Conservation (phyloP, 2,113 vertebrate genomes). For the Pandion haliaetus region DNA sequence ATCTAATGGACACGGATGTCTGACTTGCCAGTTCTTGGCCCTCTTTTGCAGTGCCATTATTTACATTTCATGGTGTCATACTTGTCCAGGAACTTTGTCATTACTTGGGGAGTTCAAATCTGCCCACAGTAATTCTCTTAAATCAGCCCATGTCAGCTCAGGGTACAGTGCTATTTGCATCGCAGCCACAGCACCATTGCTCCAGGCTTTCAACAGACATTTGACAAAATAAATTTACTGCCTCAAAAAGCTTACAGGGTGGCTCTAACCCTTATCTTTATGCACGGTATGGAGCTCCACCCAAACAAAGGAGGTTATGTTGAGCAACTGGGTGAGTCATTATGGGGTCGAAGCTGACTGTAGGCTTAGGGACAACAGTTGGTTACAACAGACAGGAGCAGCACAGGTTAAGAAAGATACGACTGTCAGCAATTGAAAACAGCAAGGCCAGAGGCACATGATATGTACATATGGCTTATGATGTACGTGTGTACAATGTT, state of each 20-base stretch:
- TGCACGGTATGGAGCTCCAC: not conserved
- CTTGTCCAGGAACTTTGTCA: not conserved
- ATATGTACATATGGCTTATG: no score
- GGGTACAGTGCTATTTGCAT: not conserved
- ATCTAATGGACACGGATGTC: not conserved
- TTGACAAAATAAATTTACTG: not conserved
- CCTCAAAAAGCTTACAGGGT: not conserved
- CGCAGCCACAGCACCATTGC: not conserved
- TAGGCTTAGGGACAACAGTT: constrained; percentile 8
- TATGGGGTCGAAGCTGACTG: not conserved
- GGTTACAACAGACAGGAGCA: constrained; percentile 22
- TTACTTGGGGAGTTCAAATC: not conserved
- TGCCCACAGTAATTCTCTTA: not conserved
- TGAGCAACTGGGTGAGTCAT: constrained; percentile 22
- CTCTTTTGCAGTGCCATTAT: not conserved
- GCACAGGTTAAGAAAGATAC: constrained; percentile 17
- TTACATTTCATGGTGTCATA: not conserved
- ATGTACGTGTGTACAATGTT: not conserved
- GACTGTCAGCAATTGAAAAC: not conserved
- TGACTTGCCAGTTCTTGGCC: not conserved
- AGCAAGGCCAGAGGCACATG: not conserved
- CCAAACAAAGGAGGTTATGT: constrained; percentile 41
- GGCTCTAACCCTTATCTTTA: constrained; percentile 3
- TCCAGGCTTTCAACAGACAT: not conserved
- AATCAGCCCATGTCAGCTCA: not conserved